Evolutionary conservation across 1,140 invertebrate genomes (phyloP).

Genomic region (Aleiodes sp.): DNA sequence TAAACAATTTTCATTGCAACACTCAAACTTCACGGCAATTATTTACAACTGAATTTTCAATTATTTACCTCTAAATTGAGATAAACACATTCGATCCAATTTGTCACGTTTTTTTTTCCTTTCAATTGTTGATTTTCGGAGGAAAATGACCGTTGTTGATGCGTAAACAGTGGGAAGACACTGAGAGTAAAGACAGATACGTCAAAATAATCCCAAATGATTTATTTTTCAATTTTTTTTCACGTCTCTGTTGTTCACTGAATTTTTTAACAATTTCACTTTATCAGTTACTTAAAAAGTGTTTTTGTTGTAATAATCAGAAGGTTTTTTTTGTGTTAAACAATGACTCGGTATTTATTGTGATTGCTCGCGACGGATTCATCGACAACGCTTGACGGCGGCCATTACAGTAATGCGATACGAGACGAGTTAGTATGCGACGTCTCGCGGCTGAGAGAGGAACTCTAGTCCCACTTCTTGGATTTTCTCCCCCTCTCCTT

Average conservation of each 20-base stretch:
- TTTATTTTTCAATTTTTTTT: neutral
- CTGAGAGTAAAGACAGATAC: neutral
- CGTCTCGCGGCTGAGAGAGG: constrained; percentile 32
- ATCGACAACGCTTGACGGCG: constrained; percentile 60
- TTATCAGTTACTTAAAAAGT: no score
- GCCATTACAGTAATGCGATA: constrained; percentile 43
- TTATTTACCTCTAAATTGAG: no score
- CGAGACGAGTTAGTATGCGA: neutral
- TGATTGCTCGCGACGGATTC: neutral
- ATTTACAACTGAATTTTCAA: no score
- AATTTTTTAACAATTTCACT: neutral
- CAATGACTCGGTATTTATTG: constrained; percentile 30
- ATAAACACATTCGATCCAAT: no score
- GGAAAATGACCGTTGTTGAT: neutral
- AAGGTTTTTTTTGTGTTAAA: constrained; percentile 30
- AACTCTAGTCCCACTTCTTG: no score
- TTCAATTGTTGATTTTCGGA: neutral
- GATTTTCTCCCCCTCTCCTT: no score
- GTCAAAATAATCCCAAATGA: neutral
- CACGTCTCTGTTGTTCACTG: neutral
- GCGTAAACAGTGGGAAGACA: constrained; percentile 33
- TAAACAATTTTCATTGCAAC: neutral
- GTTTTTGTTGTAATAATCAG: constrained; percentile 18
- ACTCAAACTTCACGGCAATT: neutral
- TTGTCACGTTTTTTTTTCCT: neutral